These are phyloP conservation scores for Rhynchophorus ferrugineus DNA, from an alignment of 1,140 invertebrate genomes.

Conservation along the genomic window DNA sequence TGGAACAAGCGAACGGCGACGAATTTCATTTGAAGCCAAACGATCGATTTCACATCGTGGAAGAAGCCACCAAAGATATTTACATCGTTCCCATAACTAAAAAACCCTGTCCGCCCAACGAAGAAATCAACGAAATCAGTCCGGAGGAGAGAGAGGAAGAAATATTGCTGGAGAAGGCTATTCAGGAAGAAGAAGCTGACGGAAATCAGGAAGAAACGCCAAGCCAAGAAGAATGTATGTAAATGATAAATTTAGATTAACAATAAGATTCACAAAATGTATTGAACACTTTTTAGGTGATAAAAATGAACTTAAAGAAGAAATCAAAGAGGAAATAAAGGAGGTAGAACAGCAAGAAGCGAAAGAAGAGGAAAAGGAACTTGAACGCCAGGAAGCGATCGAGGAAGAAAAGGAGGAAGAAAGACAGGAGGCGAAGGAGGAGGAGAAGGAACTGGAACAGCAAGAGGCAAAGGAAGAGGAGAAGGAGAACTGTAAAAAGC, in stretches of 20 bases:
- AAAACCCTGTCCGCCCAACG: too few relatives aligned
- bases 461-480: too few relatives aligned
- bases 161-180: background rate
- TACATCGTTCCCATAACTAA: background rate
- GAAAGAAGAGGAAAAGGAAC: constrained; percentile 5
- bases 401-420: constrained; percentile 1
- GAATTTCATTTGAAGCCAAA: background rate
- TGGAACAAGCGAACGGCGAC: background rate
- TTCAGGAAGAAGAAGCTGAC: too few relatives aligned
- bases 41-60: constrained; percentile 1
- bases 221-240: too few relatives aligned
- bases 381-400: background rate
- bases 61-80: constrained; percentile 7
- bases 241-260: too few relatives aligned
- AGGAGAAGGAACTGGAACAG: too few relatives aligned
- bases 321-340: background rate
- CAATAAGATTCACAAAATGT: too few relatives aligned
- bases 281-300: too few relatives aligned
- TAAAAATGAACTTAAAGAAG: too few relatives aligned
- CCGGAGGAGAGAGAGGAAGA: background rate
- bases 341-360: constrained; percentile 1
- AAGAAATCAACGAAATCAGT: too few relatives aligned
- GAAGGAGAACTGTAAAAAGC: background rate
- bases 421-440: constrained; percentile 1
- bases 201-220: too few relatives aligned